Base-by-base conservation (phyloP, 2,888 invertebrate species). In the Danaus chrysippus region DNA sequence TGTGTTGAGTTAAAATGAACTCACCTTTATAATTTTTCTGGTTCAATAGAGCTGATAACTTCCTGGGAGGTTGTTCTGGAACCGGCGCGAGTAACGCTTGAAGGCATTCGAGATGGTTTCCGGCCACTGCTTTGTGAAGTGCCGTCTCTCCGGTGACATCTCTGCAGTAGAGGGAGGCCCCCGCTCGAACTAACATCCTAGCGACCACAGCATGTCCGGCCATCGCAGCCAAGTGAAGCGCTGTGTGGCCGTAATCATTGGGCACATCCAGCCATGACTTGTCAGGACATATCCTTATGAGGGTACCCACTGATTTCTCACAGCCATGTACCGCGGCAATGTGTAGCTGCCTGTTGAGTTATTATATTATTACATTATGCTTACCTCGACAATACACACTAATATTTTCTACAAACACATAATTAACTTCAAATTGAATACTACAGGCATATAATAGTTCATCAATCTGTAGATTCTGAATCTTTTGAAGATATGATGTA, bases 21-120 rank as follows among this genome's bases (percentile, higher is more conserved):
- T 94, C 81, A 97, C 97, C 97, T 83, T 95, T 93, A 83, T 96
- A 96, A 82, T 97, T 97, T 84, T 94, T 94, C 81, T 95, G 94
- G 81, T 97, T 95, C 72, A 97, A 91, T 91, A 93, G 71, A 90
- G 93, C 72, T 82, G 86, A 81, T 74, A 77, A 76, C 82, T 78
- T 86, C 86, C 79, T 84, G 73, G 77, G 76, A 81, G 76, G 73
- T 68, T 71, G 77, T 63, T 79, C 83, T 10, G 78, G 78, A 1
- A 96, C 91, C 0, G 95, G 94, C 63, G 93, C 92, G 1, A 95
- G 93, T 53, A 98, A 89, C 0, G 95, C 95, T 72, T 93, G 93
- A 10, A 96, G 93, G 76, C 95, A 95, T 49, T 93, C 92, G 42
- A 94, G 75, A 76, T 96, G 93, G 9, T 95, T 95, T 15, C 92